These are phyloP conservation scores for Didymodactylos carnosus DNA, from an alignment of 2,888 invertebrate species.

Conservation along the genomic window DNA sequence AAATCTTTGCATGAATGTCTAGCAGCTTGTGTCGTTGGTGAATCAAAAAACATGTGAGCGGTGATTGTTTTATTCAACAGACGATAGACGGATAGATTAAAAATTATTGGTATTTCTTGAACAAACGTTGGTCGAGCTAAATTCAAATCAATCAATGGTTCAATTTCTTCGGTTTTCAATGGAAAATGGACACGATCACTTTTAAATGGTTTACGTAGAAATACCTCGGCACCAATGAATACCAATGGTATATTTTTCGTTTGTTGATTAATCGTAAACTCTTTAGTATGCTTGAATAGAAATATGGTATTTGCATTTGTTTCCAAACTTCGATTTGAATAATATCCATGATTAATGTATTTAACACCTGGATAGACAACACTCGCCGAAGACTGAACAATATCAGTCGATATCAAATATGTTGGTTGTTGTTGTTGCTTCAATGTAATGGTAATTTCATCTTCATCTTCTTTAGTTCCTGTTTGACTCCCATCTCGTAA, in stretches of 20 bases:
- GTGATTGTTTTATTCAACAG: not conserved
- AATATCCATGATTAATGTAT: not conserved
- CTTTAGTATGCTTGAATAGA: not conserved
- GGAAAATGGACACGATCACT: not conserved
- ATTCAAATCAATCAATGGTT: not conserved
- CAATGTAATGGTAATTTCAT: not conserved
- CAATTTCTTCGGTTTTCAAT: not conserved
- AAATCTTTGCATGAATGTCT: not conserved
- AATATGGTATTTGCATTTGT: not conserved
- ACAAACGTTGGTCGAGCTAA: not conserved
- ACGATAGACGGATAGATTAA: not conserved
- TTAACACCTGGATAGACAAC: not conserved
- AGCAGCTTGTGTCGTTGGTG: not conserved
- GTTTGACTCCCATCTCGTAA: too few species aligned
- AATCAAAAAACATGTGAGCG: not conserved
- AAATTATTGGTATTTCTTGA: not conserved
- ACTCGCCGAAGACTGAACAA: not conserved
- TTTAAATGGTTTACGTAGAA: not conserved
- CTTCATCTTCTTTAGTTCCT: too few species aligned
- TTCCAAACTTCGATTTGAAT: not conserved
- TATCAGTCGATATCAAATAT: not conserved
- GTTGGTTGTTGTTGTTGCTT: not conserved
- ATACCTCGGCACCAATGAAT: not conserved
- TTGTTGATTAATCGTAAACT: too few species aligned
- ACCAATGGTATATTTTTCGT: too few species aligned